Percentiles rank a stretch among this genome's conserved stretches.
These are phyloP conservation scores for Helicoverpa zea DNA, from an alignment of 1,140 invertebrate species.

Conservation along the genomic window DNA sequence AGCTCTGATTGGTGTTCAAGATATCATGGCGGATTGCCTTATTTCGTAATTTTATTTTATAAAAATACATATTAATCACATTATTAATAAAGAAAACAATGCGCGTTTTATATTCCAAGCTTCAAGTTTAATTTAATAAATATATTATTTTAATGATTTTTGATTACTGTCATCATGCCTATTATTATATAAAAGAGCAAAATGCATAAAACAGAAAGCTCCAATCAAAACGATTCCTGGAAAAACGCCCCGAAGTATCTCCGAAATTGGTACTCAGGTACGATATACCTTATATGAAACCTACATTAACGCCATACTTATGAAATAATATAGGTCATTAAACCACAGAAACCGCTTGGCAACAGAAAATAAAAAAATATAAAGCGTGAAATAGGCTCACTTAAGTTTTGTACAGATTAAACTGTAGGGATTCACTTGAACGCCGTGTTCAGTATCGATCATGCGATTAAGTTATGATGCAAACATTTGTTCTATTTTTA, in stretches of 20 bases:
- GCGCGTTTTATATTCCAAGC: too few relatives aligned
- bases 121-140: too few relatives aligned
- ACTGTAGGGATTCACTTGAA: slow-evolving; percentile 37
- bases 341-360: background rate
- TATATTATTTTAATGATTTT: too few relatives aligned
- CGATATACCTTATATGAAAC: background rate
- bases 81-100: too few relatives aligned
- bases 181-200: slow-evolving; percentile 1
- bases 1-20: too few relatives aligned
- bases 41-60: too few relatives aligned
- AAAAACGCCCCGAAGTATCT: too few relatives aligned
- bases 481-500: slow-evolving; percentile 24
- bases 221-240: too few relatives aligned
- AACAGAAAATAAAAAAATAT: slow-evolving; percentile 21
- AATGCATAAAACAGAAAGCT: background rate
- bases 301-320: background rate
- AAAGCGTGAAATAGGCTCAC: slow-evolving; percentile 29
- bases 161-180: too few relatives aligned
- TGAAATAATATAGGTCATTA: background rate
- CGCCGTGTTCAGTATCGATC: slow-evolving; percentile 35
- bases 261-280: background rate
- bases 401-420: slow-evolving; percentile 41
- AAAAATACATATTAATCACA: too few relatives aligned
- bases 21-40: too few relatives aligned
- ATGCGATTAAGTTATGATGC: slow-evolving; percentile 32